Percentiles rank a stretch among this genome's conserved stretches.
These are phyloP conservation scores for Antheraea assamensis DNA, from an alignment of 2,888 invertebrate genomes.

Conservation along the genomic window DNA sequence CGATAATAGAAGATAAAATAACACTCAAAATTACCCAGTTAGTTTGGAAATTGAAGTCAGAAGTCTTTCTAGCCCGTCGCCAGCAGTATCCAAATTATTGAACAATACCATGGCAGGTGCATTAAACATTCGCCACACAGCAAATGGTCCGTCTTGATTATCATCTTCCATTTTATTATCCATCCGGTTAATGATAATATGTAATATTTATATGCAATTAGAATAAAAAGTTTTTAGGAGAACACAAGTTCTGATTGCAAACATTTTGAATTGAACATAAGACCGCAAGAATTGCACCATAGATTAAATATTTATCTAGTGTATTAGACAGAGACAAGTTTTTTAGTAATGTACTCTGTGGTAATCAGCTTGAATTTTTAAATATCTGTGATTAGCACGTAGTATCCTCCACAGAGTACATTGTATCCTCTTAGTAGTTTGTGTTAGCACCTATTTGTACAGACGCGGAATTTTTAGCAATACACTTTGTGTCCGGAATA, in stretches of 20 bases:
- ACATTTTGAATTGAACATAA: constrained; percentile 2
- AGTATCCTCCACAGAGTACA: too few species aligned
- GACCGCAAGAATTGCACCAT: background rate
- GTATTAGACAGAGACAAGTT: too few species aligned
- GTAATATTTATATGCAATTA: background rate
- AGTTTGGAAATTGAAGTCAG: constrained; percentile 83
- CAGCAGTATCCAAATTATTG: constrained; percentile 80
- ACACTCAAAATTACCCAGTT: constrained; percentile 76
- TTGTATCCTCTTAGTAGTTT: too few species aligned
- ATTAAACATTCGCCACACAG: constrained; percentile 85
- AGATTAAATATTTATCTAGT: background rate
- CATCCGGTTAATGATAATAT: background rate
- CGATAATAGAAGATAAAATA: background rate
- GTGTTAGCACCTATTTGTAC: too few species aligned
- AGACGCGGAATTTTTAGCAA: too few species aligned
- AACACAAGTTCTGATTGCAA: background rate
- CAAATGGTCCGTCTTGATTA: constrained; percentile 69
- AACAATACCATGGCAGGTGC: constrained; percentile 83
- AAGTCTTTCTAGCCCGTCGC: constrained; percentile 79
- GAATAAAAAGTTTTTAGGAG: background rate
- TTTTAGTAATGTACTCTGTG: too few species aligned
- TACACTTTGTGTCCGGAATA: too few species aligned
- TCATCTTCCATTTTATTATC: constrained; percentile 67
- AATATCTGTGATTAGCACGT: too few species aligned
- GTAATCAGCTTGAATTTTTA: too few species aligned